These are phyloP conservation scores for Desmophyllum pertusum DNA, from an alignment of 92 coral and sea anemone species.

Conservation along the genomic window DNA sequence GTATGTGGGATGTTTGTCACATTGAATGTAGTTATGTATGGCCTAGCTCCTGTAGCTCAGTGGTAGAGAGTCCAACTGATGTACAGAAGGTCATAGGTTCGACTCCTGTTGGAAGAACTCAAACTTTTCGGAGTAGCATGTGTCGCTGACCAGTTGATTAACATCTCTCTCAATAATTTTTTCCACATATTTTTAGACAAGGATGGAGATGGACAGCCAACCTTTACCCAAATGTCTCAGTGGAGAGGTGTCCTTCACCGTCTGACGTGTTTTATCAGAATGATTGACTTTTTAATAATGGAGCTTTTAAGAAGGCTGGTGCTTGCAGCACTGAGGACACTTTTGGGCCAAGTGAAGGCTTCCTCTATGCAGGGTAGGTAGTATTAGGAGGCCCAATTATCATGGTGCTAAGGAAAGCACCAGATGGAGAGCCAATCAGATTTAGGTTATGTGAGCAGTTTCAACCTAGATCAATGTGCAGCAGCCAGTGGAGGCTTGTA, in stretches of 20 bases:
- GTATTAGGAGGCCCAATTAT: not conserved
- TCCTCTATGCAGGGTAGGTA: slow-evolving; percentile 38
- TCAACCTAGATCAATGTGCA: not conserved
- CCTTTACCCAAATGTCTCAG: slow-evolving; percentile 90
- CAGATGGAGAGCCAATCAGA: not conserved
- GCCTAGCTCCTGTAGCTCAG: too few relatives aligned
- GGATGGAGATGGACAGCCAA: slow-evolving; percentile 55
- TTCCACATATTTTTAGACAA: slow-evolving; percentile 21
- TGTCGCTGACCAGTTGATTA: too few relatives aligned
- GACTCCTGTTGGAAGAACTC: too few relatives aligned
- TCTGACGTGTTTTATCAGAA: slow-evolving; percentile 81
- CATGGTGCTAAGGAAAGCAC: not conserved
- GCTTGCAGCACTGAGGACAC: slow-evolving; percentile 77
- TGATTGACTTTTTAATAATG: slow-evolving; percentile 88
- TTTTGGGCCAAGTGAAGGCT: slow-evolving; percentile 76
- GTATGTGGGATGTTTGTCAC: too few relatives aligned
- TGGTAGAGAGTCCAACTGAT: too few relatives aligned
- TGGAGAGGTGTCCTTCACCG: slow-evolving; percentile 93
- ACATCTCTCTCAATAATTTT: not conserved
- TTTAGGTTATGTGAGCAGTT: too few relatives aligned
- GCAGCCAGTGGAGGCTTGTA: too few relatives aligned
- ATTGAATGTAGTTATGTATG: too few relatives aligned
- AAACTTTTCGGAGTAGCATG: too few relatives aligned
- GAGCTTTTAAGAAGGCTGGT: slow-evolving; percentile 89
- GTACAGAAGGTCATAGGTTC: too few relatives aligned